Conservation (phyloP, 2,797 vertebrate genomes). For the Xenopus petersii region DNA sequence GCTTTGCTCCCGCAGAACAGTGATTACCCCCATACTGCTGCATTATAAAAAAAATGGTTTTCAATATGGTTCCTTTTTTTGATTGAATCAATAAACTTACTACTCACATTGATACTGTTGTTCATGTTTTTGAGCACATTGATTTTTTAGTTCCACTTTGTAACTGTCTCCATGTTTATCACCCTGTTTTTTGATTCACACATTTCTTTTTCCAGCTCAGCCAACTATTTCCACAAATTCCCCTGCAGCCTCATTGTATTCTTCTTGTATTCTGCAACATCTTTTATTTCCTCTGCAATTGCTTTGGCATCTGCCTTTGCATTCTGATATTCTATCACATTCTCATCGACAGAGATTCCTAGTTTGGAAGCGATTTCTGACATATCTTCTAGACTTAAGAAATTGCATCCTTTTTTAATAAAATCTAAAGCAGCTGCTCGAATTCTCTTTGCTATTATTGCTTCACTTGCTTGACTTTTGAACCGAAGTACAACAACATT, state of each 20-base stretch:
- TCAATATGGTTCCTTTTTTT: slow-evolving; percentile 6
- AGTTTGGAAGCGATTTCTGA: too few species aligned
- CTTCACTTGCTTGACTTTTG: slow-evolving; percentile 49
- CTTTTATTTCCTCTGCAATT: too few species aligned
- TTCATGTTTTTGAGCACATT: slow-evolving; percentile 56
- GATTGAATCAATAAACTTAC: slow-evolving; percentile 65
- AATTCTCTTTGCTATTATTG: slow-evolving; percentile 49
- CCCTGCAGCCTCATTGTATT: slow-evolving; percentile 73
- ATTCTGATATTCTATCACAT: too few species aligned
- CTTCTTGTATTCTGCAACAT: slow-evolving; percentile 53
- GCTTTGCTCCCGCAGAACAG: too few species aligned
- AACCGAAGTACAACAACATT: slow-evolving; percentile 53
- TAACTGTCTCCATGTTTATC: slow-evolving; percentile 45
- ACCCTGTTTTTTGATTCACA: slow-evolving; percentile 56
- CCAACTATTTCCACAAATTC: slow-evolving; percentile 60
- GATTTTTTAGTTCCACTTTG: slow-evolving; percentile 56
- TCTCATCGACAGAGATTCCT: too few species aligned
- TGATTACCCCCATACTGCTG: neutral
- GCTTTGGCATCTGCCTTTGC: too few species aligned
- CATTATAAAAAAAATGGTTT: slow-evolving; percentile 62
- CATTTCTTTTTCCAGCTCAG: slow-evolving; percentile 67
- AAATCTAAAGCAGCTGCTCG: slow-evolving; percentile 11
- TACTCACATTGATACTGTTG: slow-evolving; percentile 62
- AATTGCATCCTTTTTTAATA: too few species aligned
- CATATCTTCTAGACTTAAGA: too few species aligned